A percentile compares a stretch with the other conserved stretches of the same genome.
These are phyloP conservation scores for Lobophora halterata DNA, from an alignment of 2,888 invertebrate genomes.

Conservation along the genomic window DNA sequence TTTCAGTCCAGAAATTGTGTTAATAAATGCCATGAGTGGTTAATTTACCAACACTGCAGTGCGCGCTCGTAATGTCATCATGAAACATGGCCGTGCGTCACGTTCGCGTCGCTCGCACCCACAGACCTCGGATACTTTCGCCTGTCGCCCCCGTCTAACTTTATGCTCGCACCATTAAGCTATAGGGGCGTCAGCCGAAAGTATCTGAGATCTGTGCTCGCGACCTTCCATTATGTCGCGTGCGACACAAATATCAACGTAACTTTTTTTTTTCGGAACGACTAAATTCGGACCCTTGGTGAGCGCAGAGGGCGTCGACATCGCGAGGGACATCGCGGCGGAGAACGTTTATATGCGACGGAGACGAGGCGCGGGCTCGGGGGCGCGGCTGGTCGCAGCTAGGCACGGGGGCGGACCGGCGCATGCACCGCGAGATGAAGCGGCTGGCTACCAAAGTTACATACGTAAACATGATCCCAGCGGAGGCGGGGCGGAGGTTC, in stretches of 20 bases:
- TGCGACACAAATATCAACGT: no score
- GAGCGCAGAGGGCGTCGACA: neutral
- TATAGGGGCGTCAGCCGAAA: no score
- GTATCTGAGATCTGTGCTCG: no score
- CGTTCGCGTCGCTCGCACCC: neutral
- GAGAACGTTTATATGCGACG: no score
- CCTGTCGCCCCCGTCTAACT: neutral
- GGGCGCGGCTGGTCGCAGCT: constrained; percentile 1
- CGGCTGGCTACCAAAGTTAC: constrained; percentile 27
- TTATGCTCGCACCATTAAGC: no score
- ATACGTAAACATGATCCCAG: constrained; percentile 22
- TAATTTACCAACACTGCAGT: constrained; percentile 15
- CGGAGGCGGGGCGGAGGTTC: constrained; percentile 21
- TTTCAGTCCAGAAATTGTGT: constrained; percentile 13
- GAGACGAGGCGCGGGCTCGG: no score
- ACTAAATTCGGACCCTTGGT: no score
- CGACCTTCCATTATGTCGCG: constrained; percentile 3
- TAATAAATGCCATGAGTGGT: constrained; percentile 10
- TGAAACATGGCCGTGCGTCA: constrained; percentile 8
- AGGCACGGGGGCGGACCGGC: no score
- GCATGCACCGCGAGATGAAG: no score
- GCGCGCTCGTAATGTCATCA: constrained; percentile 11
- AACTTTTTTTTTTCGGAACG: no score
- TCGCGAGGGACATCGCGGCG: constrained; percentile 5
- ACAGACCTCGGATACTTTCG: constrained; percentile 3